Evolutionary conservation across 1,140 invertebrate species (phyloP), one percentile per base, ranked within the genome.

Genomic region (Lepidotrigona ventralis): DNA sequence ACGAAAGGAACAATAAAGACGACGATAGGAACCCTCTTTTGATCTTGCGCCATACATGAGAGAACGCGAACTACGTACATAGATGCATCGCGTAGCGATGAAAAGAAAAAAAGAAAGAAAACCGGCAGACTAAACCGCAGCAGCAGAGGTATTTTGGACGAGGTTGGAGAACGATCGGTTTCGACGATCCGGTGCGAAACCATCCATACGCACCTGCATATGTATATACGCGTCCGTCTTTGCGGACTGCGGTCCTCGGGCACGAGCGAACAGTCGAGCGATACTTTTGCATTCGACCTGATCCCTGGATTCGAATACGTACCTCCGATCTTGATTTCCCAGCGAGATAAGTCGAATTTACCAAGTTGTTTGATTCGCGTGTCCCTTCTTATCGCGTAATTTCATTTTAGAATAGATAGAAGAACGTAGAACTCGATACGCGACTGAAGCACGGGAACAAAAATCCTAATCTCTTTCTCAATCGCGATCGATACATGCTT

Each of bases 141-240:
- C 91, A 92, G 94, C 94, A 94, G 94, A 94, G 93, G 94, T 94
- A 94, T 94, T 94, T 93, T 94, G 94, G 94, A 94, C 94, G 90
- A 93, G 87, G 93, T 88, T 89, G 87, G 81, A 88, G 85, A 46
- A 46, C 39, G 39, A 46, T 46, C 39, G 39, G 39, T 46, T 46
- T 46, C 39, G 39, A 46, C 39, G 39, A 46, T 9, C 39, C 39
- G 39, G 39, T 46, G 39, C 39, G 39, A 79, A 64, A 88, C 75
- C 78, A 89, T 88, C 75, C 63, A 46, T 33, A 33, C 66, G 75
- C 63, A 73, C 60, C 75, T 53, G 78, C 73, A 64, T 66, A 60
- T 66, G 70, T 56, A 82, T 60, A 66, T 12, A 9, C 46, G 56
- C 23, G 69, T 71, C 53, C 84, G 72, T 70, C 79, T 70, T 75